These are phyloP conservation scores for Siderastrea radians DNA, from an alignment of 92 coral and sea anemone genomes.

Conservation along the genomic window DNA sequence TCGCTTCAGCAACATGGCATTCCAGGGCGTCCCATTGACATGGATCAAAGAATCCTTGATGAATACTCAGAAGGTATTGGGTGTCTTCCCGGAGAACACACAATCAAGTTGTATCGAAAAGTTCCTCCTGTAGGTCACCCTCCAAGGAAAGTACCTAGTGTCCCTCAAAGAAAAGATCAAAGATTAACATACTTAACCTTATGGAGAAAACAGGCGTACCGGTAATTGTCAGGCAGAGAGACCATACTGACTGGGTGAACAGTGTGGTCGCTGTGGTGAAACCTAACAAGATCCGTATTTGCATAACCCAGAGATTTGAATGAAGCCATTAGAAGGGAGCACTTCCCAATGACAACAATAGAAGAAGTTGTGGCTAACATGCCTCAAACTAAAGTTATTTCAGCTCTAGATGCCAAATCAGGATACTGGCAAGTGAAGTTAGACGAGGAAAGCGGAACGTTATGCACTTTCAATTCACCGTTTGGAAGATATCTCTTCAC, in stretches of 20 bases:
- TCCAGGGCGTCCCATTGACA: too few species aligned
- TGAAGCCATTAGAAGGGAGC: too few species aligned
- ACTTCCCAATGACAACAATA: too few species aligned
- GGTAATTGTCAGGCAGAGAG: constrained; percentile 47
- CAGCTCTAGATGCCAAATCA: too few species aligned
- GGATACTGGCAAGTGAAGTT: constrained; percentile 70
- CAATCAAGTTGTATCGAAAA: too few species aligned
- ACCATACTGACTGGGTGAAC: constrained; percentile 71
- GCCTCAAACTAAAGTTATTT: constrained; percentile 58
- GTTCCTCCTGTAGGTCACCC: constrained; percentile 60
- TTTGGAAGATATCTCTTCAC: constrained; percentile 54
- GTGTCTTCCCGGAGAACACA: too few species aligned
- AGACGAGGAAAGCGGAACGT: constrained; percentile 45
- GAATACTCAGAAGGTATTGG: constrained; percentile 34
- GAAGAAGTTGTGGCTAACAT: constrained; percentile 61
- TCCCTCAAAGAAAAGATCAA: too few species aligned
- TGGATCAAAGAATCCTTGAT: background rate
- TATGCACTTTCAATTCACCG: constrained; percentile 46
- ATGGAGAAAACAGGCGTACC: background rate
- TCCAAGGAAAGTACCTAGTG: constrained; percentile 56
- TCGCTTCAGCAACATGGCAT: too few species aligned
- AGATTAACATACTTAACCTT: constrained; percentile 50
- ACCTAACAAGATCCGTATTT: too few species aligned
- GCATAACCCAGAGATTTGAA: too few species aligned
- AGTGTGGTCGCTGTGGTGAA: constrained; percentile 72